Percentiles rank a stretch among this genome's conserved stretches.
These are phyloP conservation scores for Stegana nigrithorax DNA, from an alignment of 2,888 invertebrate genomes.

Conservation along the genomic window DNA sequence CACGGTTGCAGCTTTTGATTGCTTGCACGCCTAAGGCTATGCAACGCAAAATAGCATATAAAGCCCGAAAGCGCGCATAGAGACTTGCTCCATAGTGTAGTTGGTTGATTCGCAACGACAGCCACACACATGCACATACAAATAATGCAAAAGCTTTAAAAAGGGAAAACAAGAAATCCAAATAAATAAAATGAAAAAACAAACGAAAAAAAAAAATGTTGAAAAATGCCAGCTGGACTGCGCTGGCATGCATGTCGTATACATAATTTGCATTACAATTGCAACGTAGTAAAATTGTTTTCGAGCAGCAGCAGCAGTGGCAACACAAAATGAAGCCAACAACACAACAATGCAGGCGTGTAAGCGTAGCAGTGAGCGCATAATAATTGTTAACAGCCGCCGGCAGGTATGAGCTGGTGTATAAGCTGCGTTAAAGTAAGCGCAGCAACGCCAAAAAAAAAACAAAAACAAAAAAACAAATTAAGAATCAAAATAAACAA, in stretches of 20 bases:
- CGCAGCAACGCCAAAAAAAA: neutral
- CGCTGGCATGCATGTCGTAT: slow-evolving; percentile 22
- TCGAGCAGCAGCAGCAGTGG: neutral
- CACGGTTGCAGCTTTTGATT: slow-evolving; percentile 27
- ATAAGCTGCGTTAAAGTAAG: no score
- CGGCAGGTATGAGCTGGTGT: neutral
- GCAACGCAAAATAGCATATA: slow-evolving; percentile 2
- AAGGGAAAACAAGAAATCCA: slow-evolving; percentile 20
- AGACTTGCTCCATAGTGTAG: no score
- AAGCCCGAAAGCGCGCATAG: neutral
- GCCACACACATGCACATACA: neutral
- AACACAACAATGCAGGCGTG: slow-evolving; percentile 6
- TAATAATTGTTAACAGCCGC: slow-evolving; percentile 47
- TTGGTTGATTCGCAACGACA: no score
- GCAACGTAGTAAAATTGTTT: slow-evolving; percentile 34
- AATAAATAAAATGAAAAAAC: slow-evolving; percentile 11
- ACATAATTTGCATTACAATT: slow-evolving; percentile 50
- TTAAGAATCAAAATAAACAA: neutral
- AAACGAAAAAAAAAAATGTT: slow-evolving; percentile 16
- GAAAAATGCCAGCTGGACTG: slow-evolving; percentile 10
- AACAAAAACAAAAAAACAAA: neutral
- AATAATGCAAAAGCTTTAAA: slow-evolving; percentile 27
- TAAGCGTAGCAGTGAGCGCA: slow-evolving; percentile 1
- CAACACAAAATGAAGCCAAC: neutral
- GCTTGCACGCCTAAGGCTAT: slow-evolving; percentile 22